These are phyloP conservation scores for Tenualosa thibaudeaui DNA, from an alignment of 2,797 vertebrate species.

Conservation along the genomic window DNA sequence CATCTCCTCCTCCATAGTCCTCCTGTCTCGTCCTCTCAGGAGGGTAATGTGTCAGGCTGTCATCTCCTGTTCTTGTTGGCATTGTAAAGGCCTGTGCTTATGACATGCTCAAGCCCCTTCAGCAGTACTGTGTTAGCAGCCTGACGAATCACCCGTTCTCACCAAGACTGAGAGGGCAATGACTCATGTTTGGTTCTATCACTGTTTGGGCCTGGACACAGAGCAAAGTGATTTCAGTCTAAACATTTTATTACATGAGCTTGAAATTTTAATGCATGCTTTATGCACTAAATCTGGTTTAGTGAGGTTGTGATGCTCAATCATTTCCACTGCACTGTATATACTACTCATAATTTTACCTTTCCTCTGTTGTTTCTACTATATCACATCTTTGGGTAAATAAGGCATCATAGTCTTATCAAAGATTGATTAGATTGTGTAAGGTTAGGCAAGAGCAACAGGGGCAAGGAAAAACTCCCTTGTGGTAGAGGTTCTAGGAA, in stretches of 20 bases:
- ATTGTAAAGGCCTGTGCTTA: background rate
- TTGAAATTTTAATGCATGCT: background rate
- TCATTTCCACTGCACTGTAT: too few species aligned
- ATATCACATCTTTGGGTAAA: too few species aligned
- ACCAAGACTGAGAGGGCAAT: background rate
- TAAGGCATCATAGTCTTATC: too few species aligned
- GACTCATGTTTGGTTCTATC: background rate
- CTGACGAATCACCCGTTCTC: background rate
- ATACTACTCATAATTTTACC: background rate
- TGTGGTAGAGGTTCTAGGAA: too few species aligned
- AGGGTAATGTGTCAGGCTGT: background rate
- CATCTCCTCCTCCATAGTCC: background rate
- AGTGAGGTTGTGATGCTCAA: background rate
- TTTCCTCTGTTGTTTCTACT: too few species aligned
- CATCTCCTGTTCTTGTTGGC: background rate
- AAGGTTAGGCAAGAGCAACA: too few species aligned
- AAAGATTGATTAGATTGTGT: too few species aligned
- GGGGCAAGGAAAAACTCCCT: too few species aligned
- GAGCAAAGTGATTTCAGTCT: background rate
- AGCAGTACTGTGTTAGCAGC: background rate
- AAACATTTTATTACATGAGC: background rate
- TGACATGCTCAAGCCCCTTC: background rate
- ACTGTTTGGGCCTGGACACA: background rate
- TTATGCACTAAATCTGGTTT: background rate
- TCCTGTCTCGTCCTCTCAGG: background rate